A percentile compares a stretch with the other conserved stretches of the same genome.
Conservation (phyloP, 2,888 invertebrate genomes). For the Nemotelus nigrinus region DNA sequence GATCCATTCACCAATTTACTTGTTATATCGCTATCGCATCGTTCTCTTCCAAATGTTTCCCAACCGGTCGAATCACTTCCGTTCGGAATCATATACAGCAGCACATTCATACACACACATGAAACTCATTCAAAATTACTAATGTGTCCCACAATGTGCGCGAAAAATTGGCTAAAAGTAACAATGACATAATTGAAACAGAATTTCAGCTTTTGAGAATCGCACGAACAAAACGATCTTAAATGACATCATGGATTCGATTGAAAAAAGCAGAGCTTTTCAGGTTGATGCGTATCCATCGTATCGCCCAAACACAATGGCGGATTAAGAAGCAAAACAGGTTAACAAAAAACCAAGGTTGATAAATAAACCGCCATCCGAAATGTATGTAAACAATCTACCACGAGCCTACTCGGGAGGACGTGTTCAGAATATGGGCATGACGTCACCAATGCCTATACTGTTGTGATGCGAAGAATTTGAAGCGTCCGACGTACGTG, state of each 20-base stretch:
- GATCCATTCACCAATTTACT: too few relatives aligned
- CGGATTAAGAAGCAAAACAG: too few relatives aligned
- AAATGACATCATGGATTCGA: constrained; percentile 31
- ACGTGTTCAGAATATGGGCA: not conserved
- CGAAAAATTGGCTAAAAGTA: constrained; percentile 23
- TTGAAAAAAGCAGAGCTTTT: too few relatives aligned
- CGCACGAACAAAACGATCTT: constrained; percentile 18
- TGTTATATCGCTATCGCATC: too few relatives aligned
- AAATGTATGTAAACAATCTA: constrained; percentile 19
- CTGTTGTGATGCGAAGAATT: not conserved
- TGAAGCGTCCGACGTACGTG: not conserved
- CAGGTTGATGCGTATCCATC: too few relatives aligned
- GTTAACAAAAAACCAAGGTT: not conserved
- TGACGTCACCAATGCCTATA: not conserved
- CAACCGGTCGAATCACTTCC: constrained; percentile 10
- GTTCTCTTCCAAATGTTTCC: not conserved
- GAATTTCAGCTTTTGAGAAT: constrained; percentile 29
- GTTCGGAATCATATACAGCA: not conserved
- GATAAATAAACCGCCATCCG: not conserved
- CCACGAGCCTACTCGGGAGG: constrained; percentile 4
- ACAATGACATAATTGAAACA: constrained; percentile 42
- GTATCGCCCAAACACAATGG: too few relatives aligned
- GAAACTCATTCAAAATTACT: too few relatives aligned
- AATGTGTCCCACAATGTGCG: too few relatives aligned
- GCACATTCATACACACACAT: too few relatives aligned